These are phyloP conservation scores for Abrostola triplasia DNA, from an alignment of 2,888 invertebrate species.

Conservation along the genomic window DNA sequence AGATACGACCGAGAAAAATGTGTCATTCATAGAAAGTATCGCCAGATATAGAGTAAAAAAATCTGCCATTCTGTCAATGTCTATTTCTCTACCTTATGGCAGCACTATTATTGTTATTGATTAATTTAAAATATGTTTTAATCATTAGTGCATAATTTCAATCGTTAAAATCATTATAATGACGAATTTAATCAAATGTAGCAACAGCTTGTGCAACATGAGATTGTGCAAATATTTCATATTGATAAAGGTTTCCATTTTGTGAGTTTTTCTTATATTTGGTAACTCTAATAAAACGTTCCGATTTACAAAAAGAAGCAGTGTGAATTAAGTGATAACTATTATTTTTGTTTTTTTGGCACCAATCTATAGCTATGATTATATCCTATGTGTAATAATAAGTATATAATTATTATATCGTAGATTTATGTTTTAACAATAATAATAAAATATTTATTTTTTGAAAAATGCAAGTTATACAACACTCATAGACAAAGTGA, in stretches of 20 bases:
- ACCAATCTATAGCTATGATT: too few relatives aligned
- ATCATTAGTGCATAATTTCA: too few relatives aligned
- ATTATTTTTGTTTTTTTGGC: not conserved
- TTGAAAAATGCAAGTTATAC: slow-evolving; percentile 17
- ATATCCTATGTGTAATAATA: not conserved
- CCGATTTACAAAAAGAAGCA: slow-evolving; percentile 2
- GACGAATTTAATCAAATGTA: too few relatives aligned
- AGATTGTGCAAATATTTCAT: too few relatives aligned
- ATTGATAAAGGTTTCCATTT: too few relatives aligned
- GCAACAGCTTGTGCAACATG: too few relatives aligned
- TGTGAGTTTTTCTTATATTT: not conserved
- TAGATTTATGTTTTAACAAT: not conserved
- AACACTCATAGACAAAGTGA: slow-evolving; percentile 71
- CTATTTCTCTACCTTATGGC: not conserved
- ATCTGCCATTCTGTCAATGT: slow-evolving; percentile 14
- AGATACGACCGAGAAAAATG: slow-evolving; percentile 74
- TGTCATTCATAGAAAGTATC: slow-evolving; percentile 74
- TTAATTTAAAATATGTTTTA: too few relatives aligned
- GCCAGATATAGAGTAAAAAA: slow-evolving; percentile 38
- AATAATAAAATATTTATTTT: not conserved
- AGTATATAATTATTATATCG: not conserved
- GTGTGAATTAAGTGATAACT: not conserved
- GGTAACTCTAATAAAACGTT: slow-evolving; percentile 17
- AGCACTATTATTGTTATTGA: too few relatives aligned
- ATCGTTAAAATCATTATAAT: too few relatives aligned